A percentile compares a stretch with the other conserved stretches of the same genome.
phyloP scores from a whole-genome alignment of 1,140 invertebrate species.

The Mylabris phalerata region DNA sequence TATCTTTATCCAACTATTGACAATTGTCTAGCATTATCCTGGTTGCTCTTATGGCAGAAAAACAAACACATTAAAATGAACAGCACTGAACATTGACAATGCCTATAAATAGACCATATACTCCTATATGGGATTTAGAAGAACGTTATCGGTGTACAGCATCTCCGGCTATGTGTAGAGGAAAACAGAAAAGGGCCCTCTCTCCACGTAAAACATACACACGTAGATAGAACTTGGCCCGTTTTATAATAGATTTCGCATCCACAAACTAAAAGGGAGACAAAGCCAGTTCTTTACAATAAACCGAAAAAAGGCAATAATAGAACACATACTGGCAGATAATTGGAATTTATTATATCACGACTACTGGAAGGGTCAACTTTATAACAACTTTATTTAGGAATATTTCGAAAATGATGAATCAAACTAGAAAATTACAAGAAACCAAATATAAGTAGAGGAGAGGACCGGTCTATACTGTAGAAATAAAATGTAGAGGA shows the following conservation, averaged over 20 bases:
- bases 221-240: neutral
- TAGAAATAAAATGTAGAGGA: no score
- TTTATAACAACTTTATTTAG: no score
- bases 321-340: no score
- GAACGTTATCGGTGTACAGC: conserved; percentile 30
- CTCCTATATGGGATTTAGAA: conserved; percentile 37
- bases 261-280: neutral
- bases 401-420: no score
- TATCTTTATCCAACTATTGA: conserved; percentile 22
- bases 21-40: conserved; percentile 6
- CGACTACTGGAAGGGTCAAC: no score
- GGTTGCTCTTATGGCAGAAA: conserved; percentile 34
- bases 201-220: conserved; percentile 19
- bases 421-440: no score
- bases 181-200: neutral
- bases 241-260: conserved; percentile 3
- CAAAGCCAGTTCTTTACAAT: no score
- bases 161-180: conserved; percentile 2
- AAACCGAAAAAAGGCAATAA: no score
- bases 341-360: no score
- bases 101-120: conserved; percentile 42
- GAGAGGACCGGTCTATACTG: no score
- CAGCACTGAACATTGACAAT: conserved; percentile 40
- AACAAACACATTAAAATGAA: conserved; percentile 43
- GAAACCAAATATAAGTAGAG: no score